Evolutionary conservation across 2,797 vertebrate genomes (phyloP), one percentile per base, ranked within the genome.

Genomic region (Australoheros facetus): DNA sequence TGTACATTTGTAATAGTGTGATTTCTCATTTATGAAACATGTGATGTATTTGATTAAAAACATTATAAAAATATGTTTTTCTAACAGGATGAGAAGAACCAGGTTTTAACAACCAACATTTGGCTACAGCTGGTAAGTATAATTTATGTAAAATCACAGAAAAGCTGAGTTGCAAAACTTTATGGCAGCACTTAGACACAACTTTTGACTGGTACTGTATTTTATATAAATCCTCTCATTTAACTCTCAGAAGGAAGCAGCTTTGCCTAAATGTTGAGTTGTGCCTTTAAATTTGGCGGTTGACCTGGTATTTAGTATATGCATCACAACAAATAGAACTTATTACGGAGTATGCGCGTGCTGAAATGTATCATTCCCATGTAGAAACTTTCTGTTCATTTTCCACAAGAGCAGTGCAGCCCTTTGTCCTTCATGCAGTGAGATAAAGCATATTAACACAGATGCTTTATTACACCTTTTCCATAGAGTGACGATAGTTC

Each of bases 71-170:
- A 34, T 56, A 21, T 58, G 14, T 59, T 71, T 87, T 75, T 78
- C 45, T 75, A 16, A 58, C 91, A 99, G 98, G 98, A 99, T 94
- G 98, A 99, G 94, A 99, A 98, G 92, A 99, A 98, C 86, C 98
- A 99, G 93, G 96, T 98, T 83, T 92, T 99, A 90, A 99, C 97
- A 34, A 98, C 97, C 72, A 99, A 98, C 88, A 96, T 98, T 80
- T 99, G 98, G 98, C 95, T 99, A 7, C 96, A 97, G 51, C 94
- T 99, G 97, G 98, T 99, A 94, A 97, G 97, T 26, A 37, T 7
- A 28, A 56, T 37, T 17, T 56, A 8, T 57, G 7, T 55, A 26
- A 76, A 72, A 19, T 64, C 23, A 56, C 4, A 73, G 32, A 72
- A 42, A 79, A 57, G 16, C 14, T 23, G 16, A 56, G 3, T 16